Evolutionary conservation across 2,113 vertebrate genomes (phyloP), one percentile per base, ranked within the genome.

Genomic region (Lutjanus erythropterus): DNA sequence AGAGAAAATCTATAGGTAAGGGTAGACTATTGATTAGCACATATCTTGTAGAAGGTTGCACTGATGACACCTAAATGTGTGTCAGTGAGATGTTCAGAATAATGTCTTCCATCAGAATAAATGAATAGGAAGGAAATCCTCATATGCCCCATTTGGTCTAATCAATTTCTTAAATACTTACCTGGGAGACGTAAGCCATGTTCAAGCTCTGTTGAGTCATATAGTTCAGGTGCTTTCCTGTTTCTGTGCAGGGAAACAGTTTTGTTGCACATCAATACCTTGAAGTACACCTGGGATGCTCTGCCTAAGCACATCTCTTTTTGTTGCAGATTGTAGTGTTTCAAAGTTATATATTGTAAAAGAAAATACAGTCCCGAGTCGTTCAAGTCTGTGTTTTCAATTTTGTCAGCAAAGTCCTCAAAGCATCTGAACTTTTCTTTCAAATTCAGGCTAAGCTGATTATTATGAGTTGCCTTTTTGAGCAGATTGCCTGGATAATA

Each of bases 21-120:
- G 53, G 56, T 49, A 80, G 47, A 25, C 69, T 80, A 91, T 91
- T 88, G 88, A 89, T 91, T 49, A 58, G 55, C 33, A 78, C 31
- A 67, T 62, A 72, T 77, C 31, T 80, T 65, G 62, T 69, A 18
- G 31, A 64, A 75, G 19, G 55, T 64, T 80, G 19, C 61, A 29
- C 69, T 74, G 61, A 78, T 81, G 53, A 71, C 82, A 87, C 49
- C 67, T 53, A 69, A 84, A 87, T 82, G 66, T 69, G 59, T 80
- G 70, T 83, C 33, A 35, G 35, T 33, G 61, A 70, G 46, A 86
- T 73, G 35, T 55, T 66, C n/a, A 73, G 31, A 83, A 67, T 61
- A 33, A 64, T 77, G 9, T 62, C 44, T 21, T 67, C 72, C 49
- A 71, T 69, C 19, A 67, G 39, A 50, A 53, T 33, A 25, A 77